Conservation (phyloP, 2,113 vertebrate genomes). For the Sebastes schlegelii region DNA sequence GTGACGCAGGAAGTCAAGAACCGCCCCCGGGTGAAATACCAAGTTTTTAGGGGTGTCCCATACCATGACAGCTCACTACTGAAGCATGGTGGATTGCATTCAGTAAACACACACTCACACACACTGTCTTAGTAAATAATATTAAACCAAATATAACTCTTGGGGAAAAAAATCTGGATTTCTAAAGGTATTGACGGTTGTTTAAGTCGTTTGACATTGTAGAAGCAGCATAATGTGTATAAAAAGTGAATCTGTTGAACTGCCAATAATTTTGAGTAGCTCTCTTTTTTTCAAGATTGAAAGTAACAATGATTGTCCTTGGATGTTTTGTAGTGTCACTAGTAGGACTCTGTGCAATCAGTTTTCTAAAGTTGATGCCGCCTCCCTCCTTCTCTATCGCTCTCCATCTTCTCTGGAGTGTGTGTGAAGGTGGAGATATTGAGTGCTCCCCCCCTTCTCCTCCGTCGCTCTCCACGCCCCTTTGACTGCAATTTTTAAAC, state of each 20-base stretch:
- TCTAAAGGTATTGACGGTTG: constrained; percentile 6
- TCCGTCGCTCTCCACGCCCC: constrained; percentile 6
- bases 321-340: constrained; percentile 1
- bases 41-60: too few species aligned
- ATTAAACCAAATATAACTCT: constrained; percentile 13
- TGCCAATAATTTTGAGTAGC: not conserved
- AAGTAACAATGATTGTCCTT: constrained; percentile 34
- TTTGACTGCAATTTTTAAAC: constrained; percentile 51
- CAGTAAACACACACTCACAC: constrained; percentile 23
- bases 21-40: too few species aligned
- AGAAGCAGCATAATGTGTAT: not conserved
- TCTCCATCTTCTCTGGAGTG: constrained; percentile 39
- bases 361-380: constrained; percentile 37
- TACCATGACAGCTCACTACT: constrained; percentile 3
- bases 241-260: not conserved
- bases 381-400: constrained; percentile 32
- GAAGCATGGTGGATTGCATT: constrained; percentile 25
- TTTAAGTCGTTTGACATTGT: not conserved
- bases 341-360: constrained; percentile 36
- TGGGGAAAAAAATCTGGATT: not conserved
- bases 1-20: too few species aligned
- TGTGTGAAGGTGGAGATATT: constrained; percentile 35
- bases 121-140: not conserved
- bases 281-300: not conserved
- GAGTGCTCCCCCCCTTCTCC: not conserved